A percentile compares a stretch with the other conserved stretches of the same genome.
phyloP scores from a whole-genome alignment of 2,113 vertebrate genomes.

The Phalacrocorax brasilianus region DNA sequence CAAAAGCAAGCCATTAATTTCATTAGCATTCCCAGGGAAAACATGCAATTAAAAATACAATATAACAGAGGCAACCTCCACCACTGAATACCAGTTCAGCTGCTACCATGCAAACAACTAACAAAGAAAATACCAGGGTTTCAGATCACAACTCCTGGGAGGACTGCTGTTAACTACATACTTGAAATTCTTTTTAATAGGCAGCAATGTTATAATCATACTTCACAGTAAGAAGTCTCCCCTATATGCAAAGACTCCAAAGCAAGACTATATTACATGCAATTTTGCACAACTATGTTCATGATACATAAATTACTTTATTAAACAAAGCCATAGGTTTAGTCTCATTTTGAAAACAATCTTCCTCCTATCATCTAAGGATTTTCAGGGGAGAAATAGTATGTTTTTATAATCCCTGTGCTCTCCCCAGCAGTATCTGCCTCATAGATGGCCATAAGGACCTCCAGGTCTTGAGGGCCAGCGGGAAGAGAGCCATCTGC shows the following conservation, averaged over 20 bases:
- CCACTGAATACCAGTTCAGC: not conserved
- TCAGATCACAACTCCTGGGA: not conserved
- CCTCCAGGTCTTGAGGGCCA: not conserved
- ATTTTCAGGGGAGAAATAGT: not conserved
- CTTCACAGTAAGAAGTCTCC: not conserved
- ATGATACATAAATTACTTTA: not conserved
- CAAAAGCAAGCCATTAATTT: not conserved
- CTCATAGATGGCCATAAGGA: not conserved
- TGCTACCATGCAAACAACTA: not conserved
- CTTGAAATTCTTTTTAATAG: not conserved
- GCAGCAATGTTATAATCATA: not conserved
- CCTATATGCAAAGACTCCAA: not conserved
- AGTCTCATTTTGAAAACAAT: not conserved
- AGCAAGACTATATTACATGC: accelerated
- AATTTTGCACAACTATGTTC: not conserved
- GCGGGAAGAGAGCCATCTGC: not conserved
- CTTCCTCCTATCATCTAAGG: not conserved
- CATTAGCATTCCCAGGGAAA: not conserved
- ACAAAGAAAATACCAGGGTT: not conserved
- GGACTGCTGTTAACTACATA: not conserved
- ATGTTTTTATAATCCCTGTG: not conserved
- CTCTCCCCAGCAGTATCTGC: not conserved
- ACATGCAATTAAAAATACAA: not conserved
- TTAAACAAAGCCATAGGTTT: not conserved
- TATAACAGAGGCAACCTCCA: not conserved